Conservation (phyloP, 2,888 invertebrate species). For the Meteorus colon region DNA sequence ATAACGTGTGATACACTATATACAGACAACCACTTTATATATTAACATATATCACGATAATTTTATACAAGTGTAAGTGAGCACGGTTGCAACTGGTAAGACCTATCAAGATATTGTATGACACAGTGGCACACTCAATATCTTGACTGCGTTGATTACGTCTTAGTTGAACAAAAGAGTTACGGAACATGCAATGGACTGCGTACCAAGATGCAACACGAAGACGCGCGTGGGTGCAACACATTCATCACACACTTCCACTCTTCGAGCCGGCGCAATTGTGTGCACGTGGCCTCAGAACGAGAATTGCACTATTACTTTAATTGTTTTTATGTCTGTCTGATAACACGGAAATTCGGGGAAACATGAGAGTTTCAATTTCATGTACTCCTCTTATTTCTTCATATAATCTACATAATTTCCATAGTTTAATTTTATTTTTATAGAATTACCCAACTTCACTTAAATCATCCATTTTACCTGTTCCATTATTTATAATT, state of each 20-base stretch:
- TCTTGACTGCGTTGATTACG: neutral
- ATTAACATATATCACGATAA: neutral
- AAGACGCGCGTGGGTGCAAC: constrained; percentile 26
- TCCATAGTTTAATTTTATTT: too few species aligned
- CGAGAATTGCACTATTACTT: constrained; percentile 4
- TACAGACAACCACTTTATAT: neutral
- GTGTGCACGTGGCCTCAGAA: constrained; percentile 33
- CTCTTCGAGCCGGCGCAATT: constrained; percentile 28
- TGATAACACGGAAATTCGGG: neutral
- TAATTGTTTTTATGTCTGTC: neutral
- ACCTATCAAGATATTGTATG: neutral
- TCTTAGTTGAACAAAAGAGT: neutral
- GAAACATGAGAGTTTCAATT: neutral
- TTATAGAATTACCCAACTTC: too few species aligned
- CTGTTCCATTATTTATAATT: neutral
- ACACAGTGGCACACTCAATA: constrained; percentile 4
- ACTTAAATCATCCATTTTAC: too few species aligned
- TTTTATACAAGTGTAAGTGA: neutral
- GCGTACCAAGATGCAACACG: constrained; percentile 6
- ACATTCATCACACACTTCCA: constrained; percentile 7
- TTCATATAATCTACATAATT: too few species aligned
- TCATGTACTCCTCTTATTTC: too few species aligned
- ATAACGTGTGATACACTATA: neutral
- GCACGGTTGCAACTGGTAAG: neutral
- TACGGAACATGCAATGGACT: neutral